These are phyloP conservation scores for Emydoidea blandingii DNA, from an alignment of 2,797 vertebrate species.

Conservation along the genomic window DNA sequence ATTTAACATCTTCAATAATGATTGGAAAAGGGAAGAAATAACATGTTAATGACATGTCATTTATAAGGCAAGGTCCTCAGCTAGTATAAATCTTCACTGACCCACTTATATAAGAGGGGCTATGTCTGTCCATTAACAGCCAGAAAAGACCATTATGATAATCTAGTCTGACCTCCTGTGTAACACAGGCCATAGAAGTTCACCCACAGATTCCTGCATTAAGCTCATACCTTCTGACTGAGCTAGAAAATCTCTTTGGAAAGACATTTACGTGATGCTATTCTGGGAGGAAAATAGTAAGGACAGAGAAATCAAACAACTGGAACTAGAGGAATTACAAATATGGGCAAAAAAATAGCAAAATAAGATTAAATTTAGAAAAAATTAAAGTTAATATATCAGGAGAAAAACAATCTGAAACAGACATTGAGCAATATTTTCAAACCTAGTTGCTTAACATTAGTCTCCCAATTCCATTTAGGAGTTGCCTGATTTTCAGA, in stretches of 20 bases:
- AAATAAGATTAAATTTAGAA: background rate
- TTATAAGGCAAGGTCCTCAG: background rate
- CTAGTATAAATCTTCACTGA: background rate
- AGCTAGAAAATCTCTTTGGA: background rate
- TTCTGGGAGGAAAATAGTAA: background rate
- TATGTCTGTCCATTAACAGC: background rate
- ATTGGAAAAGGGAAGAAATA: background rate
- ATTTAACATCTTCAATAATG: background rate
- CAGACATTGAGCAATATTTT: background rate
- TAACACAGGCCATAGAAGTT: background rate
- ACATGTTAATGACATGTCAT: background rate
- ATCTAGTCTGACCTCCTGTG: background rate
- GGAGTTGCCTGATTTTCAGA: background rate
- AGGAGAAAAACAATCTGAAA: background rate
- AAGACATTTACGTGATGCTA: background rate
- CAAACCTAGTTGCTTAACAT: background rate
- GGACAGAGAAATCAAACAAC: background rate
- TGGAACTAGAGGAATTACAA: background rate
- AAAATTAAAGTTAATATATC: background rate
- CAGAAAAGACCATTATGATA: background rate
- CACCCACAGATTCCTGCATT: background rate
- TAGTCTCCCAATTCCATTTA: background rate
- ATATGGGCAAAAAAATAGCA: background rate
- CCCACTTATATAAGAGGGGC: background rate
- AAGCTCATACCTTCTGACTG: background rate